Percentiles rank a stretch among this genome's conserved stretches.
Evolutionary conservation across 2,113 vertebrate genomes (phyloP).

Genomic region (Hoplias malabaricus): DNA sequence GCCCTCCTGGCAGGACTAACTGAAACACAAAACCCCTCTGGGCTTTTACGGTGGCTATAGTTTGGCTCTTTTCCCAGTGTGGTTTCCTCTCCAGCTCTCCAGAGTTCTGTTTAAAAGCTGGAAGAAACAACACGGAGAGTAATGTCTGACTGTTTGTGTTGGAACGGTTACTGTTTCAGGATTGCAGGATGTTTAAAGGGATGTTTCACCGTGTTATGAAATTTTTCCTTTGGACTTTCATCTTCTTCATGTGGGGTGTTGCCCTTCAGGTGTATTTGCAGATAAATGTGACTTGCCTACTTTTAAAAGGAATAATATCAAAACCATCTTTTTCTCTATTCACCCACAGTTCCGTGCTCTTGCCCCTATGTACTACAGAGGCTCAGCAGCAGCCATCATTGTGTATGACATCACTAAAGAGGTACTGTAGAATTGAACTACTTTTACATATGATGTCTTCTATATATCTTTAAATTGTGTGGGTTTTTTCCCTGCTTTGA

Average conservation of each 20-base stretch:
- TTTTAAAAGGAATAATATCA: neutral
- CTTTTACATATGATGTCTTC: neutral
- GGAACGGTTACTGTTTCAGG: neutral
- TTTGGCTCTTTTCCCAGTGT: conserved; percentile 3
- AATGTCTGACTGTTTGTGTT: conserved; percentile 12
- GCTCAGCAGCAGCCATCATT: conserved; percentile 94
- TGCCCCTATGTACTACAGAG: conserved; percentile 98
- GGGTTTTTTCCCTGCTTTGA: no score
- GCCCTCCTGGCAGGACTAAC: neutral
- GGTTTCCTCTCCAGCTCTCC: neutral
- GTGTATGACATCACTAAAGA: conserved; percentile 99
- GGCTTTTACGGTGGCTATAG: conserved; percentile 16
- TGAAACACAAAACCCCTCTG: conserved; percentile 29
- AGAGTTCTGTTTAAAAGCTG: neutral
- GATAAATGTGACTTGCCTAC: neutral
- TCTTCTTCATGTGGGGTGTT: neutral
- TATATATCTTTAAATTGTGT: no score
- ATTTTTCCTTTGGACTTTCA: neutral
- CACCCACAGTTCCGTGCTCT: conserved; percentile 88
- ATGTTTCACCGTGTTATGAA: neutral
- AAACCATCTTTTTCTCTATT: neutral
- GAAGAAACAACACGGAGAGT: neutral
- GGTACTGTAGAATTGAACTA: conserved; percentile 70
- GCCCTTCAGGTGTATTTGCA: neutral
- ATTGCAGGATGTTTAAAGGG: neutral